Evolutionary conservation across 2,797 vertebrate species (phyloP), one percentile per base, ranked within the genome.

Genomic region (Acanthurus lineatus): DNA sequence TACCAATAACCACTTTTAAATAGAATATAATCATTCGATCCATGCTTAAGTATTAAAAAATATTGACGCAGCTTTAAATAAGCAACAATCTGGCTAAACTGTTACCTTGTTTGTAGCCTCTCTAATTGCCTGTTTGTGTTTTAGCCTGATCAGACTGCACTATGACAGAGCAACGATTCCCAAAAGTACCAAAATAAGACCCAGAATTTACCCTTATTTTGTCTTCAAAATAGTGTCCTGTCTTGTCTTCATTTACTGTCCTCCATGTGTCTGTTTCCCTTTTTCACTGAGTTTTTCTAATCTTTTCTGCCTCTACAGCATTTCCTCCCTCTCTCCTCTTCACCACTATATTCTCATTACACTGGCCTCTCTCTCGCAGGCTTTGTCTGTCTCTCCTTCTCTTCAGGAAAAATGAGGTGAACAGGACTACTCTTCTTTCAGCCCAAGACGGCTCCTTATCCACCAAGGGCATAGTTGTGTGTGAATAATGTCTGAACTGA

Each of bases 401-500:
- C 78, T 83, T 40, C 9, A 28, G 82, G 88, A 88, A 69, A 82
- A 79, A 85, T 86, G 83, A 87, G 83, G 73, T 81, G 83, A 88
- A 79, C 42, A 16, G 54, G 61, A 74, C 78, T 38, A 62, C 88
- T 89, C 82, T 28, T 78, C 77, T 91, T 85, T 89, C 90, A 79
- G 64, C 73, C 63, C 66, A 73, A 82, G 78, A 83, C 57, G 66
- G 76, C 83, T 86, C 71, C 86, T 79, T 82, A 80, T 87, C 85
- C 86, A 84, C 88, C 89, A 91, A 93, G 90, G 92, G 83, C 91
- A 84, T 89, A 72, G 77, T 83, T 88, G 73, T 87, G 81, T 90
- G 89, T 94, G 92, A 95, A 93, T 93, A 91, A 94, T 92, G 86
- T 91, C 91, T 85, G 63, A 89, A 89, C 59, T 6, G 72, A 90